Evolutionary conservation across 2,888 invertebrate genomes (phyloP).

Genomic region (Agrotis puta): DNA sequence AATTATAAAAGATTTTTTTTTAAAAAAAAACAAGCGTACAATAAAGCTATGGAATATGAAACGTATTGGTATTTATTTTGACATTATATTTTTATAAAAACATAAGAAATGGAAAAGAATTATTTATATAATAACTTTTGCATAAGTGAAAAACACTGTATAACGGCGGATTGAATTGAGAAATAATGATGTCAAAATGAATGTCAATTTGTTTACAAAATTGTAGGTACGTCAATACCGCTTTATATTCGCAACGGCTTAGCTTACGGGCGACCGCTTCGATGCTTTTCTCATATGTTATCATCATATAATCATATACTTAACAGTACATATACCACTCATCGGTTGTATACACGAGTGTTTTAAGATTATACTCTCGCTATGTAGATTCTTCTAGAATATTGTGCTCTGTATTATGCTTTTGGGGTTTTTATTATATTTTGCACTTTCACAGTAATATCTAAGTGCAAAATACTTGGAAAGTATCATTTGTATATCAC

Average conservation of each 20-base stretch:
- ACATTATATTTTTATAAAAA: not conserved
- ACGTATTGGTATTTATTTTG: slow-evolving; percentile 38
- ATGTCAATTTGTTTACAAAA: slow-evolving; percentile 18
- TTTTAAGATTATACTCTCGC: slow-evolving; percentile 38
- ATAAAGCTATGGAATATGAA: slow-evolving; percentile 37
- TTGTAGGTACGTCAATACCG: slow-evolving; percentile 50
- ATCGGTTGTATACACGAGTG: slow-evolving; percentile 46
- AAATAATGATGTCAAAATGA: slow-evolving; percentile 42
- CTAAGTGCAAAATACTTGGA: not conserved
- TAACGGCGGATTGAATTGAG: too few species aligned
- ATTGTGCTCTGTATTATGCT: slow-evolving; percentile 61
- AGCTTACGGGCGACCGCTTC: slow-evolving; percentile 83
- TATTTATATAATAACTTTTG: too few species aligned
- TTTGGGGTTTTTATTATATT: not conserved
- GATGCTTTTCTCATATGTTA: slow-evolving; percentile 87
- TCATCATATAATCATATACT: slow-evolving; percentile 62
- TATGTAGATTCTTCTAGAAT: slow-evolving; percentile 61
- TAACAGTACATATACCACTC: slow-evolving; percentile 35
- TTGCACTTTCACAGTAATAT: not conserved
- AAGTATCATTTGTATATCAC: not conserved
- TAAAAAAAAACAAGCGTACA: not conserved
- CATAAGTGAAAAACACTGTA: not conserved
- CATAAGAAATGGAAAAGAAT: not conserved
- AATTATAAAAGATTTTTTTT: not conserved
- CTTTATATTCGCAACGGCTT: slow-evolving; percentile 79